Evolutionary conservation across 2,113 vertebrate genomes (phyloP).

Genomic region (Tetraodon nigroviridis): DNA sequence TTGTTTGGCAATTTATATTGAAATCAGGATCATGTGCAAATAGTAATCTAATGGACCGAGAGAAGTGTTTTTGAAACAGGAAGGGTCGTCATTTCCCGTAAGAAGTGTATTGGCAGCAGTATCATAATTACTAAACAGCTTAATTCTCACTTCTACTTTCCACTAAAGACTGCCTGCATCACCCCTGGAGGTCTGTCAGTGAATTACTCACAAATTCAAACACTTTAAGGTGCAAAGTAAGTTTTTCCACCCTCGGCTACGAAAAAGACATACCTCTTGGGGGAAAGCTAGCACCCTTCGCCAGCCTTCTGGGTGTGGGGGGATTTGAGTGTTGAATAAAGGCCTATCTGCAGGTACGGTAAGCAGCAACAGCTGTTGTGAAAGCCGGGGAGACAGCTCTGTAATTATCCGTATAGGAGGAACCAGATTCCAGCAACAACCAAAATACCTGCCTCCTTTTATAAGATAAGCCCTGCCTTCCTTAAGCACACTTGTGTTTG

Average conservation of each 20-base stretch:
- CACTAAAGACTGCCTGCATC: slow-evolving; percentile 23
- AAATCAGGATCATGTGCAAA: too few species aligned
- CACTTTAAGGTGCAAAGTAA: not conserved
- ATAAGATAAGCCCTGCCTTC: slow-evolving; percentile 40
- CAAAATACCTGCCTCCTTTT: slow-evolving; percentile 64
- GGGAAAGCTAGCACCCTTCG: slow-evolving; percentile 27
- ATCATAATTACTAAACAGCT: slow-evolving; percentile 16
- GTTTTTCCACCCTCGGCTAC: not conserved
- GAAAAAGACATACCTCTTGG: slow-evolving; percentile 1
- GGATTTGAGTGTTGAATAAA: slow-evolving; percentile 69
- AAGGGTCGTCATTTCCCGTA: slow-evolving; percentile 60
- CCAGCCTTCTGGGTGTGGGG: slow-evolving; percentile 51
- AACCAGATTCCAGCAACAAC: slow-evolving; percentile 70
- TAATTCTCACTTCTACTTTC: slow-evolving; percentile 51
- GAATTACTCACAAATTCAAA: slow-evolving; percentile 3
- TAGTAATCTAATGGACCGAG: slow-evolving; percentile 7
- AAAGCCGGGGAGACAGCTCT: slow-evolving; percentile 69
- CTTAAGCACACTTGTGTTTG: slow-evolving; percentile 21
- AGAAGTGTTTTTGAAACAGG: slow-evolving; percentile 61
- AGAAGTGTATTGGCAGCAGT: slow-evolving; percentile 28
- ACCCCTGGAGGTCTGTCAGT: not conserved
- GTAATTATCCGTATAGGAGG: slow-evolving; percentile 69
- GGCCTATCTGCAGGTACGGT: slow-evolving; percentile 57
- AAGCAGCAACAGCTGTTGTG: slow-evolving; percentile 74
- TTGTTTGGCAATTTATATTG: too few species aligned